Base-by-base conservation (phyloP, 1,140 invertebrate genomes). In the Drosophila sturtevanti region DNA sequence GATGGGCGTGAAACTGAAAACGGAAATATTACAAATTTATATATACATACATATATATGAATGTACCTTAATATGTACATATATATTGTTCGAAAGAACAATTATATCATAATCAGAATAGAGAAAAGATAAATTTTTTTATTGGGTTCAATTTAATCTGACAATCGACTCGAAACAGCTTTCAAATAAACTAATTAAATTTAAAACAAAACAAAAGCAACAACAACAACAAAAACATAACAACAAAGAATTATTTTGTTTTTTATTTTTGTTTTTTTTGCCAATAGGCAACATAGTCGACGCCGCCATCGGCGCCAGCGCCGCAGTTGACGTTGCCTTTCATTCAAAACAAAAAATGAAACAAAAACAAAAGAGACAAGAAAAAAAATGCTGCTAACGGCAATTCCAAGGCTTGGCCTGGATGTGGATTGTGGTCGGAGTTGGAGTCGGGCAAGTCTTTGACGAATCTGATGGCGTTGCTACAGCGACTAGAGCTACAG, bases 161-260 rank as follows among this genome's bases (percentile, higher is more conserved):
- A 6, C 27, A 31, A 31, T 31, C 5, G 27, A 11, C 34, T 35
- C 34, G 34, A 35, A 35, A 35, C 27, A 31, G 82, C 82, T 86
- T 86, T 86, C 81, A 86, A 86, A 86, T 87, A 86, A 86, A 87
- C 81, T 86, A 86, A 86, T 86, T 86, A 86, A 86, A 86, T 86
- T 86, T 85, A 86, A 56, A 75, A 78, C 72, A 86, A 86, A 86
- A 74, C 78, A 78, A 44, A 38, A 38, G 73, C 67, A 58, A 68
- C 38, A 34, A 35, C 61, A 60, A 67, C 18, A 51, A 54, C 51
- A 64, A 70, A 16, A 68, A 63, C 63, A 70, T 16, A 68, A 63
- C 63, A 76, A 69, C 70, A 86, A 86, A 87, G 82, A 86, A 87
- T 81, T 86, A 87, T 86, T 86, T 2, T 1, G 1, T 24, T 24